Base-by-base conservation (phyloP, 2,888 invertebrate species). In the Polydrusus tereticollis region DNA sequence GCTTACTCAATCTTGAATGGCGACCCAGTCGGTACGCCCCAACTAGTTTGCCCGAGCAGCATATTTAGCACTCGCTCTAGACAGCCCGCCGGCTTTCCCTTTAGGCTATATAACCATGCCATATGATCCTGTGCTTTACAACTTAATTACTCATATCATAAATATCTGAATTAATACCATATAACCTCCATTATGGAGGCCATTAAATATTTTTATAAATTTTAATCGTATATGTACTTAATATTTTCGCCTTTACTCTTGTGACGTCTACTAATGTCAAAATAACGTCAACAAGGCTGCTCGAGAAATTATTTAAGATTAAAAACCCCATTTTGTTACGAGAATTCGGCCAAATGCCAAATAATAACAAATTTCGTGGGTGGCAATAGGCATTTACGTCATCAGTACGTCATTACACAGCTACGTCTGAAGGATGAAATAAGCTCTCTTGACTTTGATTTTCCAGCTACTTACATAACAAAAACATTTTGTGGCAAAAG, bases 1-100 rank as follows among this genome's bases (percentile, higher is more conserved):
- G 82, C 83, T 83, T 80, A 82, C 82, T 84, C 83, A 83, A 83
- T 85, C 83, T 83, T 84, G 84, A 85, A 84, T 84, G 83, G 83
- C 82, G 82, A 81, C 82, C 78, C 75, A 78, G 57, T 58, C 67
- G 38, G 45, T 63, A 41, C 50, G 83, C 83, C 83, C 83, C 83
- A 83, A 84, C 83, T 84, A 82, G 83, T 84, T 83, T 47, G 63
- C 33, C 47, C 16, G 36, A 47, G 16, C 50, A 45, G 29, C n/a
- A 62, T 62, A 62, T 62, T 62, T 62, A 41, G 62, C 62, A 62
- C 47, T 45, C 20, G 47, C 33, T 62, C 58, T 58, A 57, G 57
- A 58, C 58, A 58, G 58, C 38, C 58, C 38, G 38, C 58, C 59
- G 59, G 59, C 43, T 59, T 38, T 43, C 4, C 59, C 59, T 43